A percentile compares a stretch with the other conserved stretches of the same genome.
phyloP scores from a whole-genome alignment of 2,888 invertebrate species.

The Napeogenes inachia region DNA sequence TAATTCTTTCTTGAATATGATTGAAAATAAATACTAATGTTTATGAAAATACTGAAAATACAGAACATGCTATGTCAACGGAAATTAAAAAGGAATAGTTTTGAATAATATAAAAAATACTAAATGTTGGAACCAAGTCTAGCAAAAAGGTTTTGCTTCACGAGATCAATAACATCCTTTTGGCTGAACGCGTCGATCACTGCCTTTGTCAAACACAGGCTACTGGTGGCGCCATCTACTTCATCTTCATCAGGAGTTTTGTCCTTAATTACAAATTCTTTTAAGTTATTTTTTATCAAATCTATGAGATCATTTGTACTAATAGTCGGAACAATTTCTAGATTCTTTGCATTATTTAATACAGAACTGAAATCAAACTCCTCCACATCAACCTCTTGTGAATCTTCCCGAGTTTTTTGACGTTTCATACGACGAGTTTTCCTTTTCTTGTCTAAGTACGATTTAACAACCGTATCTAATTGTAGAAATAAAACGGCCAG shows the following conservation, averaged over 20 bases:
- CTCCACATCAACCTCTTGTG: conserved; percentile 27
- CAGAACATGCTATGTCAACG: no score
- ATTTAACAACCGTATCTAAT: conserved; percentile 62
- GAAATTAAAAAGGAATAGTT: no score
- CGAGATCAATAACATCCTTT: conserved; percentile 75
- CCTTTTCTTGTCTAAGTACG: conserved; percentile 55
- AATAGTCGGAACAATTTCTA: conserved; percentile 47
- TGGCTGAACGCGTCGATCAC: conserved; percentile 82
- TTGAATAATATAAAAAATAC: background rate
- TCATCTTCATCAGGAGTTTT: conserved; percentile 50
- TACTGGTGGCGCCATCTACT: conserved; percentile 54
- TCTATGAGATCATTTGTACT: conserved; percentile 49
- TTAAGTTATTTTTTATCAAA: conserved; percentile 56
- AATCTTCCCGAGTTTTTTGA: conserved; percentile 55
- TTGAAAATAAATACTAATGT: no score
- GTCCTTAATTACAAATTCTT: conserved; percentile 43
- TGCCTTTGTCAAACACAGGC: conserved; percentile 60
- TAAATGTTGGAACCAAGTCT: conserved; percentile 40
- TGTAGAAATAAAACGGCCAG: conserved; percentile 65
- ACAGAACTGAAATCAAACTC: conserved; percentile 52
- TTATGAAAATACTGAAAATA: no score
- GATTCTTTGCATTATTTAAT: conserved; percentile 48
- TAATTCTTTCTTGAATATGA: no score
- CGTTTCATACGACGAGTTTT: conserved; percentile 60
- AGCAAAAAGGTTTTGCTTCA: conserved; percentile 71